Evolutionary conservation across 2,888 invertebrate genomes (phyloP).

Genomic region (Watsonalla binaria): DNA sequence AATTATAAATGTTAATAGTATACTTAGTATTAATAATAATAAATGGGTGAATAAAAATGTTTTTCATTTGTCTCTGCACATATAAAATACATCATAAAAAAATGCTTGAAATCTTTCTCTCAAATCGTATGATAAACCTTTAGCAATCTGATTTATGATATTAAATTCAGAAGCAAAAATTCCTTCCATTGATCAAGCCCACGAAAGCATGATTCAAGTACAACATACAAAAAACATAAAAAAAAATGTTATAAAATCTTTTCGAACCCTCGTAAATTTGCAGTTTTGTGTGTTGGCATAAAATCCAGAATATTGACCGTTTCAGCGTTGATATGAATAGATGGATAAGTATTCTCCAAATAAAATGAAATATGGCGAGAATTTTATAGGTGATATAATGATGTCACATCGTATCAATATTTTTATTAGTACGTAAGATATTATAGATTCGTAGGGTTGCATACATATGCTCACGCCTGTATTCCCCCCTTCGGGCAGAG

Average conservation of each 20-base stretch:
- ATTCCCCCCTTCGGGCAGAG: too few species aligned
- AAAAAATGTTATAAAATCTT: slow-evolving; percentile 23
- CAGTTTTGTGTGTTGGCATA: slow-evolving; percentile 19
- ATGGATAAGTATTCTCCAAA: background rate
- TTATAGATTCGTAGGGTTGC: too few species aligned
- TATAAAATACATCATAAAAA: background rate
- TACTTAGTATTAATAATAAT: too few species aligned
- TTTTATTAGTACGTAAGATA: too few species aligned
- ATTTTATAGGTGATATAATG: background rate
- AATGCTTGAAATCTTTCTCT: background rate
- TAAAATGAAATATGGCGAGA: background rate
- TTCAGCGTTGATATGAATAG: background rate
- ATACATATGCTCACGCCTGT: too few species aligned
- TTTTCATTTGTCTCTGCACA: too few species aligned
- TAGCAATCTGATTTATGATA: background rate
- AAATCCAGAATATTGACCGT: slow-evolving; percentile 8
- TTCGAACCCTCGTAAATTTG: slow-evolving; percentile 21
- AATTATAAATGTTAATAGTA: too few species aligned
- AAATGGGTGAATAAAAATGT: too few species aligned
- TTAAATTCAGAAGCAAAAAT: background rate
- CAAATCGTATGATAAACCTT: background rate
- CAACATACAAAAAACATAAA: slow-evolving; percentile 10
- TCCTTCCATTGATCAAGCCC: background rate
- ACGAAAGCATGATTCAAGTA: slow-evolving; percentile 7
- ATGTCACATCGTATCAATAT: too few species aligned